phyloP scores from a whole-genome alignment of 2,797 vertebrate species.

The Hypotaenidia okinawae region DNA sequence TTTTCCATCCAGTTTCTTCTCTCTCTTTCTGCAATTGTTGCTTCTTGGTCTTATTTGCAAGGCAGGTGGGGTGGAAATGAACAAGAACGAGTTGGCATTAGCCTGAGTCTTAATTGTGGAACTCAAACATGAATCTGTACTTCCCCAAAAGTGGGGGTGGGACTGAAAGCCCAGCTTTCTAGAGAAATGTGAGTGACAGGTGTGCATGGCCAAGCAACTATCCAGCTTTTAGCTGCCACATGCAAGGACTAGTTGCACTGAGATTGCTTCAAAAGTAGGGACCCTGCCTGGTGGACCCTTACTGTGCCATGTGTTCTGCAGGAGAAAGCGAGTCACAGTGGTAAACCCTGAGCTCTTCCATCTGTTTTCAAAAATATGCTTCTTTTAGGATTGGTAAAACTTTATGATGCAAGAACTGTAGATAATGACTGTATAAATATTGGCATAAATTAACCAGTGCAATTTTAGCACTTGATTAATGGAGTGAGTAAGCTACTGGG shows the following conservation, averaged over 20 bases:
- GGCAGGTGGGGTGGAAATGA: background rate
- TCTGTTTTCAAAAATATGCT: background rate
- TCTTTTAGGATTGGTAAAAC: background rate
- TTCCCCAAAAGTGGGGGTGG: background rate
- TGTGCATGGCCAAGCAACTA: fast-evolving
- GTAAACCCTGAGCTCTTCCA: background rate
- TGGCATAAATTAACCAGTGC: conserved; percentile 17
- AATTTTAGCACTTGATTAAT: conserved; percentile 42
- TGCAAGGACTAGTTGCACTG: background rate
- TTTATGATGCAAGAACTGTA: background rate
- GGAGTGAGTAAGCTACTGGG: background rate
- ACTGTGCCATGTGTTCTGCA: background rate
- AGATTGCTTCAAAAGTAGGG: background rate
- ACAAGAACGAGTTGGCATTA: background rate
- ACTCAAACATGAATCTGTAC: background rate
- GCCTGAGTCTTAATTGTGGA: background rate
- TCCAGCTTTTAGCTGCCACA: fast-evolving
- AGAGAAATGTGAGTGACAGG: background rate
- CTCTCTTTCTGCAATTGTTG: background rate
- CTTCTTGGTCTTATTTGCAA: background rate
- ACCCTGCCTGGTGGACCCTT: background rate
- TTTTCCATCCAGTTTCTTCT: background rate
- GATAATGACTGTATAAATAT: conserved; percentile 31
- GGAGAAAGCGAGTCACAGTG: background rate
- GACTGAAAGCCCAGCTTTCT: background rate